Evolutionary conservation across 2,888 invertebrate genomes (phyloP).

Genomic region (Ornithoptera priamus): DNA sequence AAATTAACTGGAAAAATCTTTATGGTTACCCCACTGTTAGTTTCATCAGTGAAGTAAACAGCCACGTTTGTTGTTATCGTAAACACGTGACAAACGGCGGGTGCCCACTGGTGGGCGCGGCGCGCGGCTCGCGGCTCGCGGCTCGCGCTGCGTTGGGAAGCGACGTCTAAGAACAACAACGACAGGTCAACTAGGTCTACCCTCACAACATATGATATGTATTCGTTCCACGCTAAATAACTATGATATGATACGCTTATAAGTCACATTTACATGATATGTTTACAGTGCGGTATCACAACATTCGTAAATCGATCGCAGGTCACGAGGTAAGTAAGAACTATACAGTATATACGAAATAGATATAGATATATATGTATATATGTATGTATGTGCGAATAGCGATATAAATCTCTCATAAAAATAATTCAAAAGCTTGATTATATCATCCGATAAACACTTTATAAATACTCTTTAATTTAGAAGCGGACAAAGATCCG

Average conservation of each 20-base stretch:
- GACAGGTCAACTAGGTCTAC: slow-evolving; percentile 58
- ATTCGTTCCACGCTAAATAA: slow-evolving; percentile 42
- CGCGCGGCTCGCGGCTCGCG: no score
- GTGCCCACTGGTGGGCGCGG: no score
- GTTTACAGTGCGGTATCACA: slow-evolving; percentile 31
- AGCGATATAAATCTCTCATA: slow-evolving; percentile 31
- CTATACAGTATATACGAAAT: slow-evolving; percentile 26
- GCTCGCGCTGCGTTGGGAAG: slow-evolving; percentile 42
- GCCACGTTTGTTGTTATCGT: no score
- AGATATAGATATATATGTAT: slow-evolving; percentile 25
- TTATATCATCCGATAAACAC: slow-evolving; percentile 31
- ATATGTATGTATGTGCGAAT: slow-evolving; percentile 17
- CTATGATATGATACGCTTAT: slow-evolving; percentile 40
- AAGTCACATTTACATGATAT: slow-evolving; percentile 41
- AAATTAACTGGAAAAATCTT: no score
- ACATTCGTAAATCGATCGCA: no score
- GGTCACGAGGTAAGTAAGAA: no score
- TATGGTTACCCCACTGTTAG: no score
- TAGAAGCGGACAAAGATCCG: slow-evolving; percentile 27
- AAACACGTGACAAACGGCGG: no score
- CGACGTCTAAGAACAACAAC: slow-evolving; percentile 73
- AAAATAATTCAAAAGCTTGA: slow-evolving; percentile 31
- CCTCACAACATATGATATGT: slow-evolving; percentile 58
- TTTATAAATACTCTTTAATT: slow-evolving; percentile 30
- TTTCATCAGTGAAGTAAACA: no score